A percentile compares a stretch with the other conserved stretches of the same genome.
phyloP scores from a whole-genome alignment of 2,888 invertebrate genomes.

The Halictus quadricinctus region DNA sequence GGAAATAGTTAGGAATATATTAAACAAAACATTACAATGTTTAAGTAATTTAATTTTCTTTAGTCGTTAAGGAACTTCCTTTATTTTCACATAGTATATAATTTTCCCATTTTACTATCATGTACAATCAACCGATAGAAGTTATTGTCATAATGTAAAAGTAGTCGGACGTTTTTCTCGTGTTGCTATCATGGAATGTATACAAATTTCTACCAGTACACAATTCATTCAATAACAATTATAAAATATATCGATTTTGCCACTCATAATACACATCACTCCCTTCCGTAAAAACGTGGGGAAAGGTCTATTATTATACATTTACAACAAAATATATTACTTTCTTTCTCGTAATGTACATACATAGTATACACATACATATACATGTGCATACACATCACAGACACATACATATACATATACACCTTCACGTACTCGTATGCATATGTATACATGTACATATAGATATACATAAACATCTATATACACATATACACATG shows the following conservation, averaged over 20 bases:
- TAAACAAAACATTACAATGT: background rate
- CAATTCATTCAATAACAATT: conserved; percentile 50
- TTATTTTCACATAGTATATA: conserved; percentile 41
- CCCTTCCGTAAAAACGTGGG: conserved; percentile 31
- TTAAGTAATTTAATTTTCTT: too few species aligned
- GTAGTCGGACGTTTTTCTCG: conserved; percentile 24
- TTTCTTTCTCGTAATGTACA: conserved; percentile 33
- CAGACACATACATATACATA: background rate
- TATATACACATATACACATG: background rate
- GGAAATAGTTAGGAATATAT: background rate
- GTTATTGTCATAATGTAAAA: conserved; percentile 57
- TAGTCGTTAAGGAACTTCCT: conserved; percentile 29
- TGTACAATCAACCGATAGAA: conserved; percentile 37
- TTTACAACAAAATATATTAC: conserved; percentile 72
- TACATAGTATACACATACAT: conserved; percentile 45
- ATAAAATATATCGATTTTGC: conserved; percentile 59
- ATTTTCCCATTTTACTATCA: conserved; percentile 25
- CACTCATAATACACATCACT: conserved; percentile 38
- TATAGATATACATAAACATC: background rate
- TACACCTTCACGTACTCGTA: background rate
- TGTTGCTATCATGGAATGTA: conserved; percentile 22
- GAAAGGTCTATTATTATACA: conserved; percentile 49
- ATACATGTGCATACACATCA: conserved; percentile 24
- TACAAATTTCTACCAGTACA: conserved; percentile 20
- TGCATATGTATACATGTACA: background rate